Evolutionary conservation across 2,113 vertebrate species (phyloP).

Genomic region (Colistium nudipinnis): DNA sequence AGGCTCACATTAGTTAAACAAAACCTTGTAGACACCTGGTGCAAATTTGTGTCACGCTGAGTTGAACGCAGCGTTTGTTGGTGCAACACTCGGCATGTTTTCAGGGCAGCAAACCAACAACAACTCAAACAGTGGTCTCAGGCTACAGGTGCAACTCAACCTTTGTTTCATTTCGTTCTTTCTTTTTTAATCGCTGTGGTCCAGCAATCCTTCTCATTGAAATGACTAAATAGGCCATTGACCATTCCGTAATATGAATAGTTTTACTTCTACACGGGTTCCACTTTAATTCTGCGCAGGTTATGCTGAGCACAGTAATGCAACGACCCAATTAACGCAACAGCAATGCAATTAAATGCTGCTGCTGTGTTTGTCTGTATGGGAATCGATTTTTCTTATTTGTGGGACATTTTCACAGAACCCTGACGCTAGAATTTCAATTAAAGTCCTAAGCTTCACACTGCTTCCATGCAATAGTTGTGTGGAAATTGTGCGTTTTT

Average conservation of each 20-base stretch:
- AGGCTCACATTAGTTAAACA: neutral
- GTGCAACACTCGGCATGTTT: conserved; percentile 6
- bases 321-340: neutral
- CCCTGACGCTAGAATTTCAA: no score
- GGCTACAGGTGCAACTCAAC: conserved; percentile 27
- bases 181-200: neutral
- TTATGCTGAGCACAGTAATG: neutral
- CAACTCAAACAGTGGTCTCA: conserved; percentile 4
- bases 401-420: neutral
- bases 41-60: conserved; percentile 8
- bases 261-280: conserved; percentile 19
- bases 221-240: conserved; percentile 31
- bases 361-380: neutral
- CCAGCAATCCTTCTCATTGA: conserved; percentile 12
- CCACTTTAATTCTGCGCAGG: conserved; percentile 5
- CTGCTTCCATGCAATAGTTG: no score
- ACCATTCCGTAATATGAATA: conserved; percentile 28
- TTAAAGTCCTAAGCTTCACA: no score
- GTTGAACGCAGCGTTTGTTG: neutral
- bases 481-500: no score
- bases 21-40: neutral
- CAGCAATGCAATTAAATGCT: neutral
- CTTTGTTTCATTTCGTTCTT: neutral
- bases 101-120: conserved; percentile 27
- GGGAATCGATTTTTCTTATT: neutral